Percentiles rank a stretch among this genome's conserved stretches.
These are phyloP conservation scores for Pristionchus mayeri DNA, from an alignment of 2,888 invertebrate genomes.

Conservation along the genomic window DNA sequence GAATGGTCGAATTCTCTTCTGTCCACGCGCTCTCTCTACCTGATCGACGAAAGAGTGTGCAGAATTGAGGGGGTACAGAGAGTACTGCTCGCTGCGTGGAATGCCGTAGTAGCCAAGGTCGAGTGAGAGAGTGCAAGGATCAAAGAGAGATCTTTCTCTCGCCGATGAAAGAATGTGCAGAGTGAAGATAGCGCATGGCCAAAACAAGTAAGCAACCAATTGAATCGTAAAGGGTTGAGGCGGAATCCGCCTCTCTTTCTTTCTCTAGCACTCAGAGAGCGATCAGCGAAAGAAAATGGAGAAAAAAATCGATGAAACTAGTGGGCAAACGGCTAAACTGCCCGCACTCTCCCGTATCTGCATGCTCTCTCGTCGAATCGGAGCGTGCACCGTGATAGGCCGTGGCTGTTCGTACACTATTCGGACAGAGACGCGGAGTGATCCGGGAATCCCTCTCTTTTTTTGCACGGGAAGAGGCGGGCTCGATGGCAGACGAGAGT, in stretches of 20 bases:
- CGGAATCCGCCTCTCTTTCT: constrained; percentile 15
- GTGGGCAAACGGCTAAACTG: too few species aligned
- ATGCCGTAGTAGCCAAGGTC: constrained; percentile 11
- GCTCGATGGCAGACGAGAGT: background rate
- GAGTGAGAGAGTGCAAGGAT: background rate
- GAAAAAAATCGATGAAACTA: constrained; percentile 25
- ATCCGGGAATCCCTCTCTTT: background rate
- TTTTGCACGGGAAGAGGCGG: background rate
- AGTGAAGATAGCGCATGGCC: too few species aligned
- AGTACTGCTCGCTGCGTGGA: constrained; percentile 9
- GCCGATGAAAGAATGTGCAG: too few species aligned
- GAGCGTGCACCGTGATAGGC: background rate
- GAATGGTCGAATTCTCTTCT: too few species aligned
- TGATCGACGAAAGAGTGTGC: background rate
- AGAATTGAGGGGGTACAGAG: background rate
- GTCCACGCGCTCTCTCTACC: too few species aligned
- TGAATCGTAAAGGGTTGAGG: constrained; percentile 31
- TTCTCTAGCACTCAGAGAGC: constrained; percentile 26
- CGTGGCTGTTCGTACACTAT: background rate
- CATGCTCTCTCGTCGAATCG: background rate
- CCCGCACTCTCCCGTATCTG: background rate
- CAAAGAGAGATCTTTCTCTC: background rate
- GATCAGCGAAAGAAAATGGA: background rate
- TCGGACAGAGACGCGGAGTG: background rate
- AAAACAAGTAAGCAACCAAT: constrained; percentile 40